Percentiles rank a stretch among this genome's conserved stretches.
These are phyloP conservation scores for Ceratosolen solmsi DNA, from an alignment of 1,140 invertebrate species.

Conservation along the genomic window DNA sequence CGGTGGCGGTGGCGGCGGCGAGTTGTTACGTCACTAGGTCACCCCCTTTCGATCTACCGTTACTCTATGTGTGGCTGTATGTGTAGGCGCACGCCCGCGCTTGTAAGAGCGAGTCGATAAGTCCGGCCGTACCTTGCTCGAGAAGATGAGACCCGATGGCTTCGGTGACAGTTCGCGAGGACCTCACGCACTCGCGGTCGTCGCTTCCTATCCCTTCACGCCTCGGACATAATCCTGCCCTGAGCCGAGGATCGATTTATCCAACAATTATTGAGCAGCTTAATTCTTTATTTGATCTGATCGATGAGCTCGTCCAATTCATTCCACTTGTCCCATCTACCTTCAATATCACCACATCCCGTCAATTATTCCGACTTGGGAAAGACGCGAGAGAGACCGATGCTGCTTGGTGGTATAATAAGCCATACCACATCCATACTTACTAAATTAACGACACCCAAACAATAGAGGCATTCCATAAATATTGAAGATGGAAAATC, in stretches of 20 bases:
- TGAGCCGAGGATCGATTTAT: no score
- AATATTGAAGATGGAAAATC: not conserved
- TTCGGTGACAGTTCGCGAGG: not conserved
- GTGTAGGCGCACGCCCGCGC: not conserved
- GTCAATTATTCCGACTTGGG: not conserved
- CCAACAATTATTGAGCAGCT: no score
- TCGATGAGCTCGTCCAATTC: not conserved
- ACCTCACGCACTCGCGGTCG: not conserved
- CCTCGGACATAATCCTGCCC: no score
- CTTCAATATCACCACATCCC: not conserved
- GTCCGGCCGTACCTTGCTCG: not conserved
- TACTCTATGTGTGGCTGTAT: no score
- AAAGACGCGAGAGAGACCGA: not conserved
- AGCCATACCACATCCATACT: not conserved
- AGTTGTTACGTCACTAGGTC: constrained; percentile 52
- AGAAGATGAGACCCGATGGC: not conserved
- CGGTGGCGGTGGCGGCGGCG: constrained; percentile 6
- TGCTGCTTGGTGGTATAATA: no score
- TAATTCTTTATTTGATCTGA: not conserved
- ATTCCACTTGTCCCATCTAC: not conserved
- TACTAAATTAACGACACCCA: not conserved
- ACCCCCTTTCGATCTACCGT: constrained; percentile 36
- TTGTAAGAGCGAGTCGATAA: constrained; percentile 11
- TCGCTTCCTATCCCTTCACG: no score
- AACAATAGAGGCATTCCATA: not conserved